phyloP scores from a whole-genome alignment of 1,140 invertebrate species.

The Musca domestica region DNA sequence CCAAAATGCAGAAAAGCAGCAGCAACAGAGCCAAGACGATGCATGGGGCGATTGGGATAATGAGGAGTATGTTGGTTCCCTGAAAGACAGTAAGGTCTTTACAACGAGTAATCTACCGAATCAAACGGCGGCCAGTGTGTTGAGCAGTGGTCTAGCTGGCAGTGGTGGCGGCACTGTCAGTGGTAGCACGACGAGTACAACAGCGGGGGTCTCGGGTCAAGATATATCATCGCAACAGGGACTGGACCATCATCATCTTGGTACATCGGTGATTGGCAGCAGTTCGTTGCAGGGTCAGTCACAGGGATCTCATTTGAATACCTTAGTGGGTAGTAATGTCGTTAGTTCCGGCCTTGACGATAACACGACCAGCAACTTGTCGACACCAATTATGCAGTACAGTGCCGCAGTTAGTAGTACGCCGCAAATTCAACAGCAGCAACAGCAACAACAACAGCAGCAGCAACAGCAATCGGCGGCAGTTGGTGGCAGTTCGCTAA shows the following conservation, averaged over 20 bases:
- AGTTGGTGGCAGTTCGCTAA: neutral
- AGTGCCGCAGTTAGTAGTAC: constrained; percentile 49
- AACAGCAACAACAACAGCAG: constrained; percentile 24
- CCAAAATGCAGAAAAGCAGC: constrained; percentile 48
- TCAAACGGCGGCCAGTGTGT: constrained; percentile 42
- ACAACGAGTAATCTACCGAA: constrained; percentile 65
- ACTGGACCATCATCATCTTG: constrained; percentile 45
- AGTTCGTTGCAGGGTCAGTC: constrained; percentile 24
- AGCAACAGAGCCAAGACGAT: constrained; percentile 44
- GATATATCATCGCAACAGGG: constrained; percentile 50
- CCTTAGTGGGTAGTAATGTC: constrained; percentile 23
- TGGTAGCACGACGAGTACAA: constrained; percentile 21
- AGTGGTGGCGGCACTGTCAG: constrained; percentile 27
- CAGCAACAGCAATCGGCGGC: constrained; percentile 10
- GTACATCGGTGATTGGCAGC: constrained; percentile 26
- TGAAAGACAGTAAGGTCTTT: constrained; percentile 93
- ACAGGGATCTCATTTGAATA: constrained; percentile 45
- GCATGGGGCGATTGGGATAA: constrained; percentile 81
- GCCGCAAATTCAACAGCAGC: constrained; percentile 38
- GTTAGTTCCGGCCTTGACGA: constrained; percentile 28
- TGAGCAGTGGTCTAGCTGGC: constrained; percentile 31
- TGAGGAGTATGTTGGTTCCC: constrained; percentile 89
- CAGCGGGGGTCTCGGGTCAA: no score
- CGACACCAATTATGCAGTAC: constrained; percentile 45
- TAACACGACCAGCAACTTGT: constrained; percentile 14